Conservation (phyloP, 2,888 invertebrate species). For the Mythimna albipuncta region DNA sequence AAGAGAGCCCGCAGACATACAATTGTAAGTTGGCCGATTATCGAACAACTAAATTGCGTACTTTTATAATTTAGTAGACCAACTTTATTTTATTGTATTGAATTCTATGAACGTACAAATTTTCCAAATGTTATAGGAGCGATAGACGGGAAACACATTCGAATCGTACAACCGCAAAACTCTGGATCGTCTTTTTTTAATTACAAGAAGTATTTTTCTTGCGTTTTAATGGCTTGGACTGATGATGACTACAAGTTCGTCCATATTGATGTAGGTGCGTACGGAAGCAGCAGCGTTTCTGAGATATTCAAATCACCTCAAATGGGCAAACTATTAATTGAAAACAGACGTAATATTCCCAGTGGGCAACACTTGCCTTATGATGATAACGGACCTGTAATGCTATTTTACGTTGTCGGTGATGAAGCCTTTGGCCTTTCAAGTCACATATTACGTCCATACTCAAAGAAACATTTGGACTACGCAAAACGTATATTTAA, state of each 20-base stretch:
- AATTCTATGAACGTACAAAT: constrained; percentile 28
- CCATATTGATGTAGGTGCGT: not conserved
- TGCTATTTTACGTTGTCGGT: not conserved
- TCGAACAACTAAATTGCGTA: too few species aligned
- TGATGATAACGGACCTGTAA: not conserved
- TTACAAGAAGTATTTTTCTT: not conserved
- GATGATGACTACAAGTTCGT: not conserved
- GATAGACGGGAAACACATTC: not conserved
- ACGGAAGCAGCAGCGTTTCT: not conserved
- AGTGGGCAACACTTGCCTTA: not conserved
- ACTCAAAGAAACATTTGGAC: not conserved
- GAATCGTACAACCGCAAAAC: not conserved
- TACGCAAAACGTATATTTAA: not conserved
- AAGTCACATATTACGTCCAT: not conserved
- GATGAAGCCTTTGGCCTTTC: not conserved
- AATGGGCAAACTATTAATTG: not conserved
- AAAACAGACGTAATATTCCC: not conserved
- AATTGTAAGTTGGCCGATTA: too few species aligned
- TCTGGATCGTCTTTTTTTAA: not conserved
- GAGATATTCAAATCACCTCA: not conserved
- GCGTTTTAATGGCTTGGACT: constrained; percentile 1
- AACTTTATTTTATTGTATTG: not conserved
- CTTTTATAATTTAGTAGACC: too few species aligned
- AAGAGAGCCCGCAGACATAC: too few species aligned
- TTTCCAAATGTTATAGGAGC: not conserved